phyloP scores from a whole-genome alignment of 2,888 invertebrate genomes.

The Philhelius pedissequus region DNA sequence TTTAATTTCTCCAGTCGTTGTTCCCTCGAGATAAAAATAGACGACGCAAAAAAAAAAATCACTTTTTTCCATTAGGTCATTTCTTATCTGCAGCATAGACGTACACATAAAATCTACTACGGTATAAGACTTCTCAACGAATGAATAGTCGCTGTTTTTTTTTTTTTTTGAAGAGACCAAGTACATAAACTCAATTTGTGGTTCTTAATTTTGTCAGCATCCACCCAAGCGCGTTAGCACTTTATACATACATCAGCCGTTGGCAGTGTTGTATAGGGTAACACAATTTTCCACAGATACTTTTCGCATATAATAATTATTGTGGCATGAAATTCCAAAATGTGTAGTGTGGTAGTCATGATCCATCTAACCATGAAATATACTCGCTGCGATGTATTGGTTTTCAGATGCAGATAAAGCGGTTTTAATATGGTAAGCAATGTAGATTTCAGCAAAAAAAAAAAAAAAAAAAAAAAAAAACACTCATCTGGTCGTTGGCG shows the following conservation, averaged over 20 bases:
- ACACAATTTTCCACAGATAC: constrained; percentile 41
- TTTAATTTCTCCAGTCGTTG: not conserved
- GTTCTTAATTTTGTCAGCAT: constrained; percentile 39
- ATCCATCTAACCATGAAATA: constrained; percentile 51
- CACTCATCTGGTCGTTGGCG: constrained; percentile 15
- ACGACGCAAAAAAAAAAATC: constrained; percentile 7
- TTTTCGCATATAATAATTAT: constrained; percentile 3
- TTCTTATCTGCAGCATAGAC: constrained; percentile 29
- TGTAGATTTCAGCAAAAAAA: constrained; percentile 18
- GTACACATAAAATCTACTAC: not conserved
- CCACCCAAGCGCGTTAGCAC: constrained; percentile 16
- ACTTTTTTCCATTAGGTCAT: constrained; percentile 48
- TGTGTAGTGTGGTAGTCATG: constrained; percentile 20
- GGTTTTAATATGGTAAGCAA: not conserved
- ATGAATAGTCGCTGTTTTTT: not conserved
- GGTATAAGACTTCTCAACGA: not conserved
- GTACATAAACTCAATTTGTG: not conserved
- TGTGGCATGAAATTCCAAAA: not conserved
- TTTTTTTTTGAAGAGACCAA: not conserved
- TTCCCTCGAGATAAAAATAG: constrained; percentile 31
- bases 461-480: not conserved
- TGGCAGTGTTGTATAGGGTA: constrained; percentile 21
- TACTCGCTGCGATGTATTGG: constrained; percentile 15
- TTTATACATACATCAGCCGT: not conserved
- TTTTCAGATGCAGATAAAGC: constrained; percentile 9